These are phyloP conservation scores for Parazoanthus atlanticus DNA, from an alignment of 92 coral and sea anemone species.

Conservation along the genomic window DNA sequence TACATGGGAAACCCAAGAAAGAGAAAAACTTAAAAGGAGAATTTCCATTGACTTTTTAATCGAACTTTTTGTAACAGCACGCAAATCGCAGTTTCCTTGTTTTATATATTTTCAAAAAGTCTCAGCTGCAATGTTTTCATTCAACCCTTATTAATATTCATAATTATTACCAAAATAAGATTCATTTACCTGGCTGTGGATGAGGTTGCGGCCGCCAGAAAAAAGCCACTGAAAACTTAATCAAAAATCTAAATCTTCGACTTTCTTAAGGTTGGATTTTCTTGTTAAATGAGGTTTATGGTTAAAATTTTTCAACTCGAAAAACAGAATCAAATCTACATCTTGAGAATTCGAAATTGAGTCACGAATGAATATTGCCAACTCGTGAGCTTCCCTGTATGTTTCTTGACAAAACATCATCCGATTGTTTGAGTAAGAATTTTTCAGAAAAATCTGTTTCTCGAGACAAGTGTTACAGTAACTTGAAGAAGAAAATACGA, in stretches of 20 bases:
- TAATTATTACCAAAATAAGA: conserved; percentile 6
- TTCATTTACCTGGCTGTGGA: conserved; percentile 3
- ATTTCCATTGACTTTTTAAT: not conserved
- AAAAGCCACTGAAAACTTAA: not conserved
- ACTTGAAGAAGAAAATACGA: not conserved
- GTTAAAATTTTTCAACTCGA: not conserved
- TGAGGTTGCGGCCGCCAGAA: not conserved
- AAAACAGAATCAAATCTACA: not conserved
- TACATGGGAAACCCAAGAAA: not conserved
- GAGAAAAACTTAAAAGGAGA: too few relatives aligned
- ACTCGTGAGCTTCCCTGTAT: not conserved
- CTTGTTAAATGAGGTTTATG: not conserved
- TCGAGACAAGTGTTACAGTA: not conserved
- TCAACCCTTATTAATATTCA: conserved; percentile 32
- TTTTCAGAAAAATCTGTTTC: not conserved
- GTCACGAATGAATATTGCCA: not conserved
- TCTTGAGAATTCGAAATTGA: not conserved
- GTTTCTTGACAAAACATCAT: not conserved
- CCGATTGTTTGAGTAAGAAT: conserved; percentile 2
- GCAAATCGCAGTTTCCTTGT: not conserved
- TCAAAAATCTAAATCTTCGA: not conserved
- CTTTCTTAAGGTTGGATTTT: not conserved
- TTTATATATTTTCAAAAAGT: not conserved
- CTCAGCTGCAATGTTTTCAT: conserved; percentile 1
- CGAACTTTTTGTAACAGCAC: not conserved